phyloP scores from a whole-genome alignment of 2,113 vertebrate genomes.

The Saccopteryx leptura region DNA sequence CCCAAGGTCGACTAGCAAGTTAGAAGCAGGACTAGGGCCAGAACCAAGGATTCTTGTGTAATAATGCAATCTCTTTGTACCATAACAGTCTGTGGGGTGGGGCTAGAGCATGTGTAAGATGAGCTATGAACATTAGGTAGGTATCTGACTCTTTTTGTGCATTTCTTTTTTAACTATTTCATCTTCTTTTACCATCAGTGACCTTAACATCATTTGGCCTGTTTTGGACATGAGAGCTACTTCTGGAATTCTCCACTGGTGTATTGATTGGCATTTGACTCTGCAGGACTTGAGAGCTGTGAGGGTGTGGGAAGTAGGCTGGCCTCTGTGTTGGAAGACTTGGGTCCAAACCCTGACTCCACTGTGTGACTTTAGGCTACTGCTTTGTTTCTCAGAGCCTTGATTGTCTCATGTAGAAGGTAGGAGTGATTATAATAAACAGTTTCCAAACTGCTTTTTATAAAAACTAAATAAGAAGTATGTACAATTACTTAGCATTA shows the following conservation, averaged over 20 bases:
- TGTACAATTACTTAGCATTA: not conserved
- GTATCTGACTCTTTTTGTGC: not conserved
- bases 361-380: not conserved
- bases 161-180: not conserved
- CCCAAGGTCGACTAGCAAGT: not conserved
- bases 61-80: not conserved
- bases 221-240: not conserved
- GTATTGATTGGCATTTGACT: not conserved
- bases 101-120: not conserved
- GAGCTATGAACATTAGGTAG: rapidly evolving
- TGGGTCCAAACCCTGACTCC: not conserved
- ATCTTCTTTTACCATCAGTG: not conserved
- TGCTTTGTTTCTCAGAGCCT: not conserved
- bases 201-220: not conserved
- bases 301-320: not conserved
- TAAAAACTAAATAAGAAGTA: not conserved
- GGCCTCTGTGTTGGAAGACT: not conserved
- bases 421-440: not conserved
- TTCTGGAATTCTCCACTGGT: not conserved
- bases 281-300: not conserved
- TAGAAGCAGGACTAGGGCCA: not conserved
- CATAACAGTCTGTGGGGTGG: not conserved
- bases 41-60: not conserved
- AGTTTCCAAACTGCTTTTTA: not conserved
- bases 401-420: not conserved